Percentiles rank a stretch among this genome's conserved stretches.
These are phyloP conservation scores for Lethenteron reissneri DNA, from an alignment of 2,113 vertebrate species.

Conservation along the genomic window DNA sequence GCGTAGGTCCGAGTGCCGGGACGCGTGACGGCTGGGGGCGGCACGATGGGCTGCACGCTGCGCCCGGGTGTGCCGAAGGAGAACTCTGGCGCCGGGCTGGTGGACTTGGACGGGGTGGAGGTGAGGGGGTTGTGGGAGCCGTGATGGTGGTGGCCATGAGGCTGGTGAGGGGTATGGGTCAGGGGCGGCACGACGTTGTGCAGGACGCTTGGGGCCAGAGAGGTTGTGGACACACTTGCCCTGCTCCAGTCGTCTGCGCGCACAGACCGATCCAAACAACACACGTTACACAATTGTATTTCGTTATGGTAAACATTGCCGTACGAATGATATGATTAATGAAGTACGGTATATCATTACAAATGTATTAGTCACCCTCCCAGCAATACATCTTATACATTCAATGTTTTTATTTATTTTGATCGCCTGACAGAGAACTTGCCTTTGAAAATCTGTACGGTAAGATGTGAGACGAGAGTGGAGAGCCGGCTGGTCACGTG, in stretches of 20 bases:
- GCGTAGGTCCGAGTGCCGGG: too few species aligned
- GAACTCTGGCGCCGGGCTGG: constrained; percentile 73
- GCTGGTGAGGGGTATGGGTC: background rate
- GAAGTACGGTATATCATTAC: background rate
- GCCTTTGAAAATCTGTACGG: constrained; percentile 75
- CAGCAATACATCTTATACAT: background rate
- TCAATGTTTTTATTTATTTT: background rate
- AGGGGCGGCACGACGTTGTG: constrained; percentile 12
- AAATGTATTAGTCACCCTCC: background rate
- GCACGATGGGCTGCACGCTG: constrained; percentile 40
- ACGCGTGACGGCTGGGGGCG: constrained; percentile 17
- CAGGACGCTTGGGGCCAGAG: constrained; percentile 28
- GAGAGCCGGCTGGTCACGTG: constrained; percentile 76
- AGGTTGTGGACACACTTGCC: constrained; percentile 41
- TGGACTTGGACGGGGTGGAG: constrained; percentile 62
- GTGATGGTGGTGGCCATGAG: background rate
- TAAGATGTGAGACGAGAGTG: constrained; percentile 57
- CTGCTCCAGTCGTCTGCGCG: constrained; percentile 62
- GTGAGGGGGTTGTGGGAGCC: constrained; percentile 31
- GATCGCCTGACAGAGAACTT: background rate
- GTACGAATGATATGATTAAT: background rate
- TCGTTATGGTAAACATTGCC: background rate
- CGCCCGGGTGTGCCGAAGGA: constrained; percentile 65
- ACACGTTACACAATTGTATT: background rate
- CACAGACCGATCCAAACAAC: background rate